Conservation (phyloP, 1,140 invertebrate species). For the Drosophila watanabei region DNA sequence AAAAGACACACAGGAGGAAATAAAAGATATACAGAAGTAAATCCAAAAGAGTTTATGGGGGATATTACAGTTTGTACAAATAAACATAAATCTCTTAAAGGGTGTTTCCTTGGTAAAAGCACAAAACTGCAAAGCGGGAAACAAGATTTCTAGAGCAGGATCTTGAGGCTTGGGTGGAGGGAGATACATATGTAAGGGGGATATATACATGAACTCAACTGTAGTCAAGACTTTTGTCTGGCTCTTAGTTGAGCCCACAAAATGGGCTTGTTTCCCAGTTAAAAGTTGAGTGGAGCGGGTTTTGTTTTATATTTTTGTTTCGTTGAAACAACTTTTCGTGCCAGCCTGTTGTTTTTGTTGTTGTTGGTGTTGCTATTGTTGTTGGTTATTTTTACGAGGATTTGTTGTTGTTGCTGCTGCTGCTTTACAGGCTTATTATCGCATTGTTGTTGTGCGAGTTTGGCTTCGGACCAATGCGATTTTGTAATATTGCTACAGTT, state of each 20-base stretch:
- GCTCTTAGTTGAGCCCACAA: constrained; percentile 41
- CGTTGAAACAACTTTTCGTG: constrained; percentile 47
- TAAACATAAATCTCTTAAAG: neutral
- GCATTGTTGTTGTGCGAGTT: constrained; percentile 49
- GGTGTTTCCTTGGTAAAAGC: neutral
- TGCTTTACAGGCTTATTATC: constrained; percentile 58
- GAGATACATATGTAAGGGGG: constrained; percentile 2
- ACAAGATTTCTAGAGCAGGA: constrained; percentile 49
- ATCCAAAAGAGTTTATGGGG: neutral
- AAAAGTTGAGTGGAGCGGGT: constrained; percentile 40
- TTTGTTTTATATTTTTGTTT: constrained; percentile 53
- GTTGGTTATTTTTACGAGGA: constrained; percentile 7
- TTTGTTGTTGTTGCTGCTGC: constrained; percentile 50
- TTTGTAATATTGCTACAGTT: constrained; percentile 79
- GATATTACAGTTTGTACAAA: neutral
- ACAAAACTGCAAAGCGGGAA: neutral
- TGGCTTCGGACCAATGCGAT: constrained; percentile 54
- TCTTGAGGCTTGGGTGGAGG: constrained; percentile 14
- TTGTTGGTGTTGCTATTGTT: constrained; percentile 15
- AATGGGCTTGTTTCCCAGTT: constrained; percentile 71
- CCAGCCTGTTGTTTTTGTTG: constrained; percentile 28
- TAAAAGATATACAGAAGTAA: neutral
- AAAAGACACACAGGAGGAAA: constrained; percentile 5
- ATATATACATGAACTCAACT: constrained; percentile 3
- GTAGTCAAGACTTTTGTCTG: constrained; percentile 22